Evolutionary conservation across 1,140 invertebrate genomes (phyloP), one percentile per base, ranked within the genome.

Genomic region (Penaeus indicus): DNA sequence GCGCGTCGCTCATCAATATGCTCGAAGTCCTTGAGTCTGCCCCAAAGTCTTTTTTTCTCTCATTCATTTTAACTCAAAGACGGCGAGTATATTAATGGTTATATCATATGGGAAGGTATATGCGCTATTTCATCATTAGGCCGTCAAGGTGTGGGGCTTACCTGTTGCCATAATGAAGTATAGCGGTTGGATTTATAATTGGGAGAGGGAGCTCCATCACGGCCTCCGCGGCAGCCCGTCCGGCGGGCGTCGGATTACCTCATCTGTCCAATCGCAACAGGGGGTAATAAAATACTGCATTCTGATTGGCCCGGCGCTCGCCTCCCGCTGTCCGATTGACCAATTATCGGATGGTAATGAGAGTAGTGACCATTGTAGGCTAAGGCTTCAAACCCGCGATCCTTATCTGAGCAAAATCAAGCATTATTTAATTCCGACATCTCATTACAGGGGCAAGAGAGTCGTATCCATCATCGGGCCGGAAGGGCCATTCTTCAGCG

Each of bases 281-380:
- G 88, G 88, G 88, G 72, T 80, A 80, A 89, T 89, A 89, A 89
- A 80, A 89, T 78, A 80, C 54, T 79, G 38, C 19, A 78, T 89
- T 89, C 19, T 80, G 88, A 89, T 89, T 89, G 88, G 88, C n/a
- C 79, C 27, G 61, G 63, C 54, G 62, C 63, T 62, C 72, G 60
- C 64, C 64, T 60, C 88, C 88, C 61, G 83, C 82, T 84, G 88
- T 89, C 88, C 64, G 64, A 89, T 89, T 89, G 88, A 75, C 83
- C 77, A 89, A 89, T 89, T 89, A 89, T 89, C 82, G 82, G 82
- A 89, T 89, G 88, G 88, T 89, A 89, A 89, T 89, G 88, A 89
- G 82, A 54, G 75, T 60, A 54, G 72, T 63, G 83, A 60, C 88
- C 84, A 83, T 62, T 77, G 63, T 82, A 85, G 88, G 88, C 88